Percentiles rank a stretch among this genome's conserved stretches.
Conservation (phyloP, 2,888 invertebrate species). For the Cheilosia variabilis region DNA sequence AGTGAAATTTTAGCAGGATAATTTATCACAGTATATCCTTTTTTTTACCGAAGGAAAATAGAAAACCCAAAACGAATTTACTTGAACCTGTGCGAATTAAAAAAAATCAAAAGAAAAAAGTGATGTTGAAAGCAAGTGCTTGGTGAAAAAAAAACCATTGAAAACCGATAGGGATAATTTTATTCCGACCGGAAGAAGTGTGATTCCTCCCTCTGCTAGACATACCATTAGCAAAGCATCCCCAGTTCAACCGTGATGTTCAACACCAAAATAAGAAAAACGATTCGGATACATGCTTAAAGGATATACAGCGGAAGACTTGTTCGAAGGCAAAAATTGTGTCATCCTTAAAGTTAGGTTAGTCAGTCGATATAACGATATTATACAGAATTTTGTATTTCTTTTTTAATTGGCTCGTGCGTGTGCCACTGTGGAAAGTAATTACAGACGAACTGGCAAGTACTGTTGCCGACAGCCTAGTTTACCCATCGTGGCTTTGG, state of each 20-base stretch:
- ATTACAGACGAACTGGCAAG: slow-evolving; percentile 26
- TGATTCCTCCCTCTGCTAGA: slow-evolving; percentile 11
- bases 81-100: slow-evolving; percentile 16
- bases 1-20: slow-evolving; percentile 59
- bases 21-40: slow-evolving; percentile 30
- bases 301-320: slow-evolving; percentile 58
- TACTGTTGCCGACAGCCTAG: slow-evolving; percentile 18
- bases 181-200: slow-evolving; percentile 25
- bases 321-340: slow-evolving; percentile 59
- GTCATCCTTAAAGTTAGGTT: slow-evolving; percentile 71
- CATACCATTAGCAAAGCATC: slow-evolving; percentile 32
- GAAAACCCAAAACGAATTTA: slow-evolving; percentile 6
- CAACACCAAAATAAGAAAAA: slow-evolving; percentile 45
- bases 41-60: slow-evolving; percentile 28
- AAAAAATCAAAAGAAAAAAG: slow-evolving; percentile 17
- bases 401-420: slow-evolving; percentile 36
- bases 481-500: slow-evolving; percentile 36
- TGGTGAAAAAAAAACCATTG: slow-evolving; percentile 19
- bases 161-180: slow-evolving; percentile 52
- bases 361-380: slow-evolving; percentile 60
- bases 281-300: slow-evolving; percentile 62
- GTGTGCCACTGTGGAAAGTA: not conserved
- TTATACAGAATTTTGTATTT: slow-evolving; percentile 54
- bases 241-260: slow-evolving; percentile 49
- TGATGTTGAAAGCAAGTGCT: slow-evolving; percentile 48